Percentiles rank a stretch among this genome's conserved stretches.
Evolutionary conservation across 1,140 invertebrate genomes (phyloP).

Genomic region (Samia ricini): DNA sequence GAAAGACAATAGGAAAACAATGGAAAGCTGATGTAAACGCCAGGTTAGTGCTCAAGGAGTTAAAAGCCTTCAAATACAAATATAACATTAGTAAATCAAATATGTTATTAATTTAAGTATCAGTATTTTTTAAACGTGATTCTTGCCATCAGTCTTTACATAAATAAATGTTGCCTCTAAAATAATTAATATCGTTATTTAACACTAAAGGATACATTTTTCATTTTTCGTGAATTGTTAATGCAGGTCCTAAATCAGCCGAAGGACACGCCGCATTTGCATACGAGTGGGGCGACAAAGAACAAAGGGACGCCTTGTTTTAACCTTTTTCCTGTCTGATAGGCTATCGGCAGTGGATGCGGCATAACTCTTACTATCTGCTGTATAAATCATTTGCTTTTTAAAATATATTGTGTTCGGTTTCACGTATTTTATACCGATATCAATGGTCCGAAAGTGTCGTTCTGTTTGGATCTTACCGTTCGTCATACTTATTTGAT

Average conservation of each 20-base stretch:
- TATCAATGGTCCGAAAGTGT: background rate
- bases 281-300: constrained; percentile 68
- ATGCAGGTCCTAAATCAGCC: constrained; percentile 55
- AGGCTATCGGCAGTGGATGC: constrained; percentile 50
- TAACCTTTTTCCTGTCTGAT: constrained; percentile 43
- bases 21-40: too few species aligned
- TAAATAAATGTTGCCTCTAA: background rate
- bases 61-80: too few species aligned
- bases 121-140: too few species aligned
- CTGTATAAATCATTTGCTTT: constrained; percentile 55
- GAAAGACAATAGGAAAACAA: too few species aligned
- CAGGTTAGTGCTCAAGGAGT: too few species aligned
- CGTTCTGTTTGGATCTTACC: background rate
- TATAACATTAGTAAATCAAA: too few species aligned
- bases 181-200: constrained; percentile 4
- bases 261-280: constrained; percentile 52
- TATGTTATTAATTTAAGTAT: too few species aligned
- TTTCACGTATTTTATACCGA: constrained; percentile 6
- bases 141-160: background rate
- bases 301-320: constrained; percentile 60
- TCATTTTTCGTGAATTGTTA: constrained; percentile 1
- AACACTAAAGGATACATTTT: constrained; percentile 5
- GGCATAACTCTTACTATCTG: constrained; percentile 56
- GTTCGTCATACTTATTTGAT: background rate
- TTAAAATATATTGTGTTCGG: constrained; percentile 26